These are phyloP conservation scores for Stictonetta naevosa DNA, from an alignment of 2,113 vertebrate species.

Conservation along the genomic window DNA sequence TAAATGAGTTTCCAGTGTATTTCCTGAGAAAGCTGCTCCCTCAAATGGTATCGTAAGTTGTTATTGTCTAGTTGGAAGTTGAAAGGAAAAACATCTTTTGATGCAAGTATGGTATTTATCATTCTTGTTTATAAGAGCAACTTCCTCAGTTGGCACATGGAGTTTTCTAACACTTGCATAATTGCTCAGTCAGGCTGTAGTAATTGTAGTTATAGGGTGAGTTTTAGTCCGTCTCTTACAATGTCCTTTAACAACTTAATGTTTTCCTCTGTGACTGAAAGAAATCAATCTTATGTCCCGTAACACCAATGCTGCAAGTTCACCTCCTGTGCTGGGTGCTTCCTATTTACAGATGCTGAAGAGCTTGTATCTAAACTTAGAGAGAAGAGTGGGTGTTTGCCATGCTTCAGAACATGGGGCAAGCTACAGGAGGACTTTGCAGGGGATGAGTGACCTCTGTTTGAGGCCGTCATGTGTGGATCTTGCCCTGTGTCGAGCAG, in stretches of 20 bases:
- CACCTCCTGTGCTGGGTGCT: neutral
- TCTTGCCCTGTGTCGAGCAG: neutral
- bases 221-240: neutral
- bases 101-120: neutral
- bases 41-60: neutral
- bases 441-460: neutral
- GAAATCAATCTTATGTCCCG: neutral
- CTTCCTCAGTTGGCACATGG: neutral
- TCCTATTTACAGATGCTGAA: neutral
- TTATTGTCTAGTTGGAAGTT: neutral
- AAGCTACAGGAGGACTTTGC: neutral
- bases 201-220: neutral
- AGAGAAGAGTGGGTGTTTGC: neutral
- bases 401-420: neutral
- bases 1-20: neutral
- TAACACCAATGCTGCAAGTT: neutral
- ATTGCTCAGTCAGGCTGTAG: neutral
- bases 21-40: neutral
- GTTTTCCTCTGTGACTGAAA: neutral
- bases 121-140: neutral
- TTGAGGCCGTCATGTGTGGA: fast-evolving
- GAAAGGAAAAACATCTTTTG: neutral
- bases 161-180: neutral
- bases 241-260: neutral
- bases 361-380: neutral